These are phyloP conservation scores for Caenorhabditis briggsae DNA, from an alignment of 1,140 invertebrate genomes.

Conservation along the genomic window DNA sequence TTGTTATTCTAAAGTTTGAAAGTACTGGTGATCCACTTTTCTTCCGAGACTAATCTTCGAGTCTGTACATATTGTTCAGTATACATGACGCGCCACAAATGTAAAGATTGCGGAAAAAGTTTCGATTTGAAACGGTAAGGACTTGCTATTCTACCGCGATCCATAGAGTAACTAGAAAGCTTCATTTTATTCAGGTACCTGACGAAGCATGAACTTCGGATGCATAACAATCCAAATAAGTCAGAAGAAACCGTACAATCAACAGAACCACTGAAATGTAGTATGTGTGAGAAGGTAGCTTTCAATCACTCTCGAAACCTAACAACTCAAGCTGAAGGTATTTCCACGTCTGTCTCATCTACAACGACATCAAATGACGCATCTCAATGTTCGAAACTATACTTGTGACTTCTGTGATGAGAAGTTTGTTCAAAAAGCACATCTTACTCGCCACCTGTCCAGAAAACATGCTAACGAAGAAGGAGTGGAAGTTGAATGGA, in stretches of 20 bases:
- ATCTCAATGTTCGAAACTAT: constrained; percentile 52
- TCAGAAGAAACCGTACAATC: background rate
- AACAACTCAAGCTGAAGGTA: constrained; percentile 2
- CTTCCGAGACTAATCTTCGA: background rate
- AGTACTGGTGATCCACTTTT: constrained; percentile 5
- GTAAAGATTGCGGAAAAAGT: constrained; percentile 13
- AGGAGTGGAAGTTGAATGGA: constrained; percentile 17
- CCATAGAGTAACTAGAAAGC: background rate
- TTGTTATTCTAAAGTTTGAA: no score
- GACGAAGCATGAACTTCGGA: constrained; percentile 56
- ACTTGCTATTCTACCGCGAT: background rate
- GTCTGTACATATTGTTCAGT: background rate
- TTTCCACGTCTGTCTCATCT: constrained; percentile 63
- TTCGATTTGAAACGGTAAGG: constrained; percentile 27
- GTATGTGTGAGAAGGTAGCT: constrained; percentile 58
- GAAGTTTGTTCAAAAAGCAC: constrained; percentile 60
- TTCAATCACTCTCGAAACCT: background rate
- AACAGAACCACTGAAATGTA: constrained; percentile 42
- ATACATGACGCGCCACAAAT: constrained; percentile 16
- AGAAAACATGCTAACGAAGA: constrained; percentile 55
- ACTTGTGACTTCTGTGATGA: constrained; percentile 46
- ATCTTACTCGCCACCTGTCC: constrained; percentile 46
- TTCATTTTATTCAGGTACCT: constrained; percentile 49
- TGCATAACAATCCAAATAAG: constrained; percentile 47
- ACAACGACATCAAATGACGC: constrained; percentile 56